A percentile compares a stretch with the other conserved stretches of the same genome.
Evolutionary conservation across 2,113 vertebrate species (phyloP).

Genomic region (Stercorarius parasiticus): DNA sequence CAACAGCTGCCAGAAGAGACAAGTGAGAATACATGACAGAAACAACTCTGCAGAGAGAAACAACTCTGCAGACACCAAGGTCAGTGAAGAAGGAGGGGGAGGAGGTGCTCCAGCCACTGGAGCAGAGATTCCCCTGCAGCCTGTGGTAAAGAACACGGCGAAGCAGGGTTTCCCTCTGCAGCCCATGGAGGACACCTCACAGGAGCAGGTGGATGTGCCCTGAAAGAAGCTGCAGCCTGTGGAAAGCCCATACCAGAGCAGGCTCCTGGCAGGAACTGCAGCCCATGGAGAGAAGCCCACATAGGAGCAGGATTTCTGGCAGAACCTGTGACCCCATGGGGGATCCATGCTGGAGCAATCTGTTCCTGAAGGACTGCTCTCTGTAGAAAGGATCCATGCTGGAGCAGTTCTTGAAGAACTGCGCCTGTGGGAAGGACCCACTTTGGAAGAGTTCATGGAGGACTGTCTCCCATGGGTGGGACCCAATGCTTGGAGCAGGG

Average conservation of each 20-base stretch:
- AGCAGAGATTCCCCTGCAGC: background rate
- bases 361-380: background rate
- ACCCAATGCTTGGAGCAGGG: background rate
- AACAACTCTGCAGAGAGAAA: background rate
- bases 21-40: background rate
- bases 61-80: background rate
- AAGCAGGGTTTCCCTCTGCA: background rate
- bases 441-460: background rate
- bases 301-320: background rate
- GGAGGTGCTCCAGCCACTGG: accelerated
- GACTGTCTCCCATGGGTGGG: accelerated
- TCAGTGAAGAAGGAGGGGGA: background rate
- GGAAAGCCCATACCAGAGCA: background rate
- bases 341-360: no score
- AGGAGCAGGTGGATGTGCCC: background rate
- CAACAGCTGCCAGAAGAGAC: background rate
- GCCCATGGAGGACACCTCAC: accelerated
- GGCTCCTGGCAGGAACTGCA: background rate
- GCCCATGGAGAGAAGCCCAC: accelerated
- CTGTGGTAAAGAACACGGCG: background rate
- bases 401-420: background rate
- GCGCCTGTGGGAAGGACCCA: background rate
- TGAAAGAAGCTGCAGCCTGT: background rate
- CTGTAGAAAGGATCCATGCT: background rate
- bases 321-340: background rate